phyloP scores from a whole-genome alignment of 2,113 vertebrate genomes.

The Calypte anna region DNA sequence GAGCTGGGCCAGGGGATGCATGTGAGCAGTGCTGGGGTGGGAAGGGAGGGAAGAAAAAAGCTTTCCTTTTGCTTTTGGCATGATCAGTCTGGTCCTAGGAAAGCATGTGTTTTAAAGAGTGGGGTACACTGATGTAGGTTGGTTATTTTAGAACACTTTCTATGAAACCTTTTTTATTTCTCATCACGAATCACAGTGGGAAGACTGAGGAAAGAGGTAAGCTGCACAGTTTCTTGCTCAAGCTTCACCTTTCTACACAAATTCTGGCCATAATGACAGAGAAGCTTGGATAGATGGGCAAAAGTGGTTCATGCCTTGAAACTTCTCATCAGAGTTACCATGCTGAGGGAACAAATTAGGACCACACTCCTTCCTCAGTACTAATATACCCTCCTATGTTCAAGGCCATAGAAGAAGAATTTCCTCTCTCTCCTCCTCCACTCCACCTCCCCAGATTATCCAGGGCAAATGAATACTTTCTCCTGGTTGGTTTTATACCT shows the following conservation, averaged over 20 bases:
- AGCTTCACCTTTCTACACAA: not conserved
- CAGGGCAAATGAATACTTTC: not conserved
- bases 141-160: not conserved
- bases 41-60: not conserved
- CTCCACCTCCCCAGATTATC: not conserved
- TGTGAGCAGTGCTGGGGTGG: not conserved
- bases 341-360: not conserved
- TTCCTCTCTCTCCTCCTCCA: not conserved
- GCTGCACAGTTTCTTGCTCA: not conserved
- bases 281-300: not conserved
- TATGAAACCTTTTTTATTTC: not conserved
- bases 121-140: not conserved
- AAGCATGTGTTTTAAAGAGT: not conserved
- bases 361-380: not conserved
- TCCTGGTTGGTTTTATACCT: not conserved
- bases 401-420: not conserved
- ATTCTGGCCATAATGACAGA: not conserved
- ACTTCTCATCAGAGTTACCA: not conserved
- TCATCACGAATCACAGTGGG: rapidly evolving
- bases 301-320: not conserved
- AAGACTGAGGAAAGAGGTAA: not conserved
- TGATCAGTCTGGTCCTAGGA: not conserved
- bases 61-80: not conserved
- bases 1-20: not conserved
- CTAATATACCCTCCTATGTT: not conserved